Conservation (phyloP, 2,888 invertebrate species). For the Dicranocentrus wangi region DNA sequence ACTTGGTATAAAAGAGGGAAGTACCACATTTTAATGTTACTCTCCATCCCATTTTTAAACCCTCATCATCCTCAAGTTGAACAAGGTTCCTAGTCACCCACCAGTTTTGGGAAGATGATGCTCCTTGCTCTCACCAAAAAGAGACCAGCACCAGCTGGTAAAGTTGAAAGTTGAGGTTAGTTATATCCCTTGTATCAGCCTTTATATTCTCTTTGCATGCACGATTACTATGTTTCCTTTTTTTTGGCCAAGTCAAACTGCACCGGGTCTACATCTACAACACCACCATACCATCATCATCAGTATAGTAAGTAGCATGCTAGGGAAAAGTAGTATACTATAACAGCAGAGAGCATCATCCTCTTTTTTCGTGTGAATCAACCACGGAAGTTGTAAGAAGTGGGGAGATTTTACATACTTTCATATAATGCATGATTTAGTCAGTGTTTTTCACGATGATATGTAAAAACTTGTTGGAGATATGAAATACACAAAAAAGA, state of each 20-base stretch:
- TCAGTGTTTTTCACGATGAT: background rate
- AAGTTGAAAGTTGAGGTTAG: slow-evolving; percentile 56
- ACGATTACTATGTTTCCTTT: slow-evolving; percentile 18
- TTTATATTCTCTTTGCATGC: slow-evolving; percentile 2
- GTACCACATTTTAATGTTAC: slow-evolving; percentile 54
- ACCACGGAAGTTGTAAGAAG: slow-evolving; percentile 50
- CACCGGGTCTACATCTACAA: slow-evolving; percentile 12
- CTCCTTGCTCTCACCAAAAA: background rate
- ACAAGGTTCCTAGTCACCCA: too few species aligned
- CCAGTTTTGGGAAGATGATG: too few species aligned
- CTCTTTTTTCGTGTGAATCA: slow-evolving; percentile 41
- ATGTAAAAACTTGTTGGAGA: background rate
- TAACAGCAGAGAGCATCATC: too few species aligned
- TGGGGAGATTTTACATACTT: slow-evolving; percentile 26
- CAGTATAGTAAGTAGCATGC: too few species aligned
- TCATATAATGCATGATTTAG: slow-evolving; percentile 10
- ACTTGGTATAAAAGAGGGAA: slow-evolving; percentile 44
- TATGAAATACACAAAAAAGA: background rate
- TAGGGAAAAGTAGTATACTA: too few species aligned
- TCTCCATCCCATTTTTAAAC: slow-evolving; percentile 49
- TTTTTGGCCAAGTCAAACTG: slow-evolving; percentile 14
- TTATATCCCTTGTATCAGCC: slow-evolving; percentile 26
- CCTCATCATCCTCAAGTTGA: slow-evolving; percentile 40
- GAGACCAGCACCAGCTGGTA: slow-evolving; percentile 22
- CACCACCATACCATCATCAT: slow-evolving; percentile 14